These are phyloP conservation scores for Istiophorus platypterus DNA, from an alignment of 2,113 vertebrate species.

Conservation along the genomic window DNA sequence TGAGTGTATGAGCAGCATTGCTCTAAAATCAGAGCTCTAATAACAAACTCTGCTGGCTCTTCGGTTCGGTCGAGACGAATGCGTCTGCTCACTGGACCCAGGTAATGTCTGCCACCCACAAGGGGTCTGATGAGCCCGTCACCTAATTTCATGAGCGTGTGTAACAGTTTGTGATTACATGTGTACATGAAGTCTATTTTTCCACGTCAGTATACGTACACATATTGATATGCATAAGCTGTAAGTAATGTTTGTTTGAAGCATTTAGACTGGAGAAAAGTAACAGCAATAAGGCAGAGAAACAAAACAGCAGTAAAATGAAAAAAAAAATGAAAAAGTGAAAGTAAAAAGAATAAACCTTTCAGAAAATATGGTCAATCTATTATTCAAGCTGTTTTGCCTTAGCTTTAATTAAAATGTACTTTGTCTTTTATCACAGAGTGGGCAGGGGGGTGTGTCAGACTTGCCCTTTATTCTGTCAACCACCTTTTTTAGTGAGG, in stretches of 20 bases:
- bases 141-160: constrained; percentile 36
- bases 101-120: constrained; percentile 52
- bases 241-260: background rate
- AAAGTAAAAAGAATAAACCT: constrained; percentile 29
- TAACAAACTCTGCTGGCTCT: constrained; percentile 71
- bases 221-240: background rate
- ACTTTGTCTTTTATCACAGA: constrained; percentile 57
- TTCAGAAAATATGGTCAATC: constrained; percentile 18
- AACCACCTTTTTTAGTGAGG: constrained; percentile 51
- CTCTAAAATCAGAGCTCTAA: constrained; percentile 79
- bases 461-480: constrained; percentile 59
- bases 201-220: background rate
- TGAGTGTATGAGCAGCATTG: constrained; percentile 68
- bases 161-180: constrained; percentile 28
- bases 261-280: background rate
- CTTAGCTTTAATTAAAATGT: constrained; percentile 67
- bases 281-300: background rate
- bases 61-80: constrained; percentile 79
- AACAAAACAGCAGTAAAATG: background rate
- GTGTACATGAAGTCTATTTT: background rate
- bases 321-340: too few relatives aligned
- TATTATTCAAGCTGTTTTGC: constrained; percentile 52
- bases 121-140: constrained; percentile 44
- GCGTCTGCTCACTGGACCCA: constrained; percentile 42
- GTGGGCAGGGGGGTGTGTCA: constrained; percentile 46